Evolutionary conservation across 2,113 vertebrate genomes (phyloP).

Genomic region (Mastomys natalensis): DNA sequence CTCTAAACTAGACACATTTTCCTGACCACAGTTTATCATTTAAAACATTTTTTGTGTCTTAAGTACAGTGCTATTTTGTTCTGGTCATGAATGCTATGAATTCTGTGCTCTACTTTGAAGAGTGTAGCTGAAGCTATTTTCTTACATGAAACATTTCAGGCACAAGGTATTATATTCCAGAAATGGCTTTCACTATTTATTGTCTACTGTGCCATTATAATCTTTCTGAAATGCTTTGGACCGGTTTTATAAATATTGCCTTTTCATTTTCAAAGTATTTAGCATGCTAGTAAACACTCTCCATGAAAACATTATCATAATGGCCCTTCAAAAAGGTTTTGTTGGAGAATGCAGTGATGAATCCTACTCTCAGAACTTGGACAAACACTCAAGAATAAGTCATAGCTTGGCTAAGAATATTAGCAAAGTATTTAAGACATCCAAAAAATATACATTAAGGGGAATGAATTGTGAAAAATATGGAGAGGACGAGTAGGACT

Average conservation of each 20-base stretch:
- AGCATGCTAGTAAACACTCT: constrained; percentile 50
- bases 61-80: constrained; percentile 48
- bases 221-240: constrained; percentile 65
- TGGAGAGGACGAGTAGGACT: not conserved
- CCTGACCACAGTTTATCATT: constrained; percentile 49
- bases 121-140: constrained; percentile 50
- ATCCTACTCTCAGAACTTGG: not conserved
- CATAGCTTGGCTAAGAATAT: not conserved
- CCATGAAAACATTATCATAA: constrained; percentile 67
- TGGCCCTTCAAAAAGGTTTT: constrained; percentile 42
- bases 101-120: not conserved
- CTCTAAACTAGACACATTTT: constrained; percentile 48
- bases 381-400: not conserved
- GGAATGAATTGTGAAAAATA: not conserved
- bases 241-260: constrained; percentile 68
- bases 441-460: not conserved
- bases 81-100: not conserved
- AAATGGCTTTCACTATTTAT: constrained; percentile 70
- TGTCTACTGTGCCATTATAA: constrained; percentile 44
- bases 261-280: constrained; percentile 69
- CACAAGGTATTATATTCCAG: constrained; percentile 34
- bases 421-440: not conserved
- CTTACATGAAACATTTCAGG: constrained; percentile 51
- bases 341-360: not conserved
- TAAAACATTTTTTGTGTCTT: constrained; percentile 32